phyloP scores from a whole-genome alignment of 2,888 invertebrate species.

The Rhingia campestris region DNA sequence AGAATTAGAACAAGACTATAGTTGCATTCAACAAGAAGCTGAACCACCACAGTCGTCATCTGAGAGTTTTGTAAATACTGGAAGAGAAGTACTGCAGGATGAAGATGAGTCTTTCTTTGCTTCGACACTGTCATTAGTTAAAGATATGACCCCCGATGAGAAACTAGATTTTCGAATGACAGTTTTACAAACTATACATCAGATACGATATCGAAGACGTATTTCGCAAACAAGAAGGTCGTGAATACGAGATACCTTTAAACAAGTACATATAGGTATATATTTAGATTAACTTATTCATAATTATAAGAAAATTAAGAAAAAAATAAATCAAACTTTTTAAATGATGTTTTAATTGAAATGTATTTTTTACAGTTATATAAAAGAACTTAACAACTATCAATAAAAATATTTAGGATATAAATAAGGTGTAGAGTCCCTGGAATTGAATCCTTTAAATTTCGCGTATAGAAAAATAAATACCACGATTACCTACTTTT shows the following conservation, averaged over 20 bases:
- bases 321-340: not conserved
- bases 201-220: constrained; percentile 6
- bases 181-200: constrained; percentile 32
- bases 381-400: too few relatives aligned
- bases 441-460: too few relatives aligned
- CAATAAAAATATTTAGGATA: too few relatives aligned
- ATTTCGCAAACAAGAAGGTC: not conserved
- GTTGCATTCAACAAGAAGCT: not conserved
- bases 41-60: too few relatives aligned
- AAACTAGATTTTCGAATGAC: constrained; percentile 48
- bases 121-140: constrained; percentile 30
- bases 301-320: not conserved
- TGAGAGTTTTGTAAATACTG: not conserved
- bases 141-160: constrained; percentile 41
- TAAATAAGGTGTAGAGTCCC: too few relatives aligned
- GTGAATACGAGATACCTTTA: not conserved
- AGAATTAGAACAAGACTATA: not conserved
- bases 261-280: not conserved
- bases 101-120: constrained; percentile 49
- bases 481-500: too few relatives aligned
- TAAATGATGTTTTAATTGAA: not conserved
- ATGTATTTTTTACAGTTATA: not conserved
- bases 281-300: not conserved
- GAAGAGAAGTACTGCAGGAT: not conserved
- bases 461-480: too few relatives aligned